A percentile compares a stretch with the other conserved stretches of the same genome.
phyloP scores from a whole-genome alignment of 2,888 invertebrate species.

The Cryptocephalus primarius region DNA sequence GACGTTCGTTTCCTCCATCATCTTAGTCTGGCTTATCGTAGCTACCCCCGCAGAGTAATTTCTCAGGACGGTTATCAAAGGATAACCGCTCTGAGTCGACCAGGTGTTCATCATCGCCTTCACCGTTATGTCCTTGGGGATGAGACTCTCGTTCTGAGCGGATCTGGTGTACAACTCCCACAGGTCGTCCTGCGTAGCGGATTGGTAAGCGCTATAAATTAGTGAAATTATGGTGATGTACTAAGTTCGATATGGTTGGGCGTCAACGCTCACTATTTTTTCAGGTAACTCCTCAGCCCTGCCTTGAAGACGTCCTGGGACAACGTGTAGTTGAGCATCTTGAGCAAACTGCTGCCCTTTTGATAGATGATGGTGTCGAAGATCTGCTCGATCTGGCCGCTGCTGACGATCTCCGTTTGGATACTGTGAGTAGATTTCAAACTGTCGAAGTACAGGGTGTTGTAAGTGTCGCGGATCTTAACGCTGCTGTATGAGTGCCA shows the following conservation, averaged over 20 bases:
- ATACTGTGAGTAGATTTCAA: conserved; percentile 46
- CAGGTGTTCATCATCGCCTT: conserved; percentile 58
- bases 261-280: conserved; percentile 39
- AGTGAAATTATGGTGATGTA: not conserved
- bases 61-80: conserved; percentile 47
- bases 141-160: conserved; percentile 22
- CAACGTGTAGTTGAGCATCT: conserved; percentile 50
- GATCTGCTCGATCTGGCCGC: conserved; percentile 47
- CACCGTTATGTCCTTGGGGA: conserved; percentile 39
- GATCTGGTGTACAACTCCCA: conserved; percentile 46
- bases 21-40: conserved; percentile 40
- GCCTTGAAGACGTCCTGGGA: conserved; percentile 42
- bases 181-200: conserved; percentile 54
- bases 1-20: conserved; percentile 21
- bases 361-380: conserved; percentile 39
- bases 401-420: conserved; percentile 41
- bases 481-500: conserved; percentile 47
- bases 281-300: conserved; percentile 43
- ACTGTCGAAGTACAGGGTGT: conserved; percentile 43
- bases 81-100: conserved; percentile 62
- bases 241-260: no score
- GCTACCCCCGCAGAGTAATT: conserved; percentile 40
- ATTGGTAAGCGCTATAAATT: conserved; percentile 42
- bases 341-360: conserved; percentile 44
- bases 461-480: conserved; percentile 43